Evolutionary conservation across 2,888 invertebrate genomes (phyloP).

Genomic region (Troides aeacus): DNA sequence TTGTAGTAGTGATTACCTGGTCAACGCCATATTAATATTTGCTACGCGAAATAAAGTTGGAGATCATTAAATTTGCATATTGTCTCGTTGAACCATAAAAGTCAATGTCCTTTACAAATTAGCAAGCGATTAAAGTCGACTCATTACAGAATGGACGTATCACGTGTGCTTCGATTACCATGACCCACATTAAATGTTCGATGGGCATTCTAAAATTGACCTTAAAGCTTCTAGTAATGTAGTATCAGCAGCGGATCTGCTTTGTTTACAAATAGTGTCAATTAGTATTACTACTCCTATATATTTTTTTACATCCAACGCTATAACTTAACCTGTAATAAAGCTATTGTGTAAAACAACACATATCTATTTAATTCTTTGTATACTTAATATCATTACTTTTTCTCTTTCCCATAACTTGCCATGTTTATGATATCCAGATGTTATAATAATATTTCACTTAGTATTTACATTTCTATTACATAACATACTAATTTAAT

Average conservation of each 20-base stretch:
- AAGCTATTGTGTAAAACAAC: neutral
- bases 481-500: no score
- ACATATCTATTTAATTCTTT: no score
- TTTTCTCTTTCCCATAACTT: no score
- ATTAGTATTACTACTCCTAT: neutral
- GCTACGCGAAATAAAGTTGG: neutral
- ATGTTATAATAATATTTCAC: no score
- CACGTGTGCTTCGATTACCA: slow-evolving; percentile 54
- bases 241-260: slow-evolving; percentile 5
- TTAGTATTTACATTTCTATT: no score
- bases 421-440: no score
- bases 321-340: neutral
- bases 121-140: slow-evolving; percentile 47
- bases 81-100: slow-evolving; percentile 43
- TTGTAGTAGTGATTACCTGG: neutral
- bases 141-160: slow-evolving; percentile 56
- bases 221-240: slow-evolving; percentile 20
- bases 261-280: slow-evolving; percentile 16
- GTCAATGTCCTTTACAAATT: slow-evolving; percentile 50
- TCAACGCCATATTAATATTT: neutral
- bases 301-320: neutral
- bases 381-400: no score
- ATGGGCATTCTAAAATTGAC: slow-evolving; percentile 32
- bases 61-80: slow-evolving; percentile 38
- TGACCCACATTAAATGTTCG: slow-evolving; percentile 58